These are phyloP conservation scores for Eciton burchellii DNA, from an alignment of 1,140 invertebrate genomes.

Conservation along the genomic window DNA sequence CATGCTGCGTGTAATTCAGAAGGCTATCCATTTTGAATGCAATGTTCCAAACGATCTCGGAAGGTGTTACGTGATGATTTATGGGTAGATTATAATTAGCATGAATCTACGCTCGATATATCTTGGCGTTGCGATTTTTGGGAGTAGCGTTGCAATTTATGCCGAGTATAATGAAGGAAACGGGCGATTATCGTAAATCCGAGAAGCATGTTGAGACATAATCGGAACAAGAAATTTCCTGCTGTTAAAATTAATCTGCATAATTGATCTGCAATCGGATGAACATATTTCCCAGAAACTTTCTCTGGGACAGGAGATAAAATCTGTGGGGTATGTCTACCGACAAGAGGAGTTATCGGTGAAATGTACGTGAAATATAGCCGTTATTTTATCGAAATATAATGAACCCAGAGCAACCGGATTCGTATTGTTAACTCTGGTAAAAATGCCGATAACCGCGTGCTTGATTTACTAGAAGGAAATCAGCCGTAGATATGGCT, in stretches of 20 bases:
- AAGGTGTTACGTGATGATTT: neutral
- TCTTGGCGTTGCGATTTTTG: neutral
- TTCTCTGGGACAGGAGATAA: neutral
- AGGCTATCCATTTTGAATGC: neutral
- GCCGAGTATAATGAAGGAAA: neutral
- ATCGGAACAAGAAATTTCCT: neutral
- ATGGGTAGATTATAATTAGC: slow-evolving; percentile 3
- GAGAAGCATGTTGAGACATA: neutral
- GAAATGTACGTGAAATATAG: neutral
- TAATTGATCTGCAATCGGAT: neutral
- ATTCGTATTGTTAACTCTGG: neutral
- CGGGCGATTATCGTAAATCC: neutral
- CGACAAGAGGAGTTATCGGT: neutral
- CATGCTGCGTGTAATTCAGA: neutral
- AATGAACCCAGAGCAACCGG: slow-evolving; percentile 8
- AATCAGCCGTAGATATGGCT: slow-evolving; percentile 5
- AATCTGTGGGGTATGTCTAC: neutral
- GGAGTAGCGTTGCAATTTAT: no score
- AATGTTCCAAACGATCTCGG: neutral
- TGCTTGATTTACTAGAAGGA: slow-evolving; percentile 28
- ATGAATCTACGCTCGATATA: neutral
- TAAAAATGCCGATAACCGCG: slow-evolving; percentile 21
- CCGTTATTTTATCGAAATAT: slow-evolving; percentile 4
- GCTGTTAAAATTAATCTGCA: neutral
- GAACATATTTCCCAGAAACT: neutral